Evolutionary conservation across 2,888 invertebrate genomes (phyloP).

Genomic region (Hydriomena furcata): DNA sequence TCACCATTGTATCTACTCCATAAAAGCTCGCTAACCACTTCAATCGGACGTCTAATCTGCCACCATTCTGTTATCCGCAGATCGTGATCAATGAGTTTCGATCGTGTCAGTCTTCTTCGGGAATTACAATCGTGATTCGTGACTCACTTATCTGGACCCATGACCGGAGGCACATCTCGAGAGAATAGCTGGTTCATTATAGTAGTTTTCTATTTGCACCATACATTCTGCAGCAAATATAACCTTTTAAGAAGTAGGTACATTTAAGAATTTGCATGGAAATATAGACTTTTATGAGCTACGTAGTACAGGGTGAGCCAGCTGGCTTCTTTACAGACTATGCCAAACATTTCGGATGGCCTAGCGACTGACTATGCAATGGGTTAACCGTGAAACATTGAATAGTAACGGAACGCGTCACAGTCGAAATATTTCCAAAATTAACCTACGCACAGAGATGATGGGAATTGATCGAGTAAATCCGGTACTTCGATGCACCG

Average conservation of each 20-base stretch:
- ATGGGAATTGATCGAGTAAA: conserved; percentile 38
- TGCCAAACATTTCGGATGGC: neutral
- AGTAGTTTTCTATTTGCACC: no score
- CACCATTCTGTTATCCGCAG: conserved; percentile 36
- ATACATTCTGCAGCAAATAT: no score
- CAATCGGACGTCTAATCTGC: conserved; percentile 37
- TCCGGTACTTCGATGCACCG: conserved; percentile 32
- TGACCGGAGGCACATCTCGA: conserved; percentile 40
- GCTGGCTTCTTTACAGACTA: neutral
- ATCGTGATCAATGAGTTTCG: conserved; percentile 55
- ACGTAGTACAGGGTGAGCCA: neutral
- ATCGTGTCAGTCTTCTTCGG: conserved; percentile 46
- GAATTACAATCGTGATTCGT: conserved; percentile 52
- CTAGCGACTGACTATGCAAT: conserved; percentile 9
- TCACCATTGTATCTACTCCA: conserved; percentile 30
- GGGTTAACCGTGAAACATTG: conserved; percentile 20
- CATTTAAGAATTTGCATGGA: no score
- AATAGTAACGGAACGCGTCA: conserved; percentile 50
- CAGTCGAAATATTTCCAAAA: conserved; percentile 38
- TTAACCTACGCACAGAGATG: conserved; percentile 35
- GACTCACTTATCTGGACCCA: conserved; percentile 54
- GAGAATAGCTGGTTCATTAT: conserved; percentile 2
- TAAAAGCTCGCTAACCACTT: conserved; percentile 34
- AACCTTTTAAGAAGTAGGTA: no score
- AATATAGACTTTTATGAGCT: no score